A percentile compares a stretch with the other conserved stretches of the same genome.
phyloP scores from a whole-genome alignment of 2,888 invertebrate genomes.

The Crematogaster levior region DNA sequence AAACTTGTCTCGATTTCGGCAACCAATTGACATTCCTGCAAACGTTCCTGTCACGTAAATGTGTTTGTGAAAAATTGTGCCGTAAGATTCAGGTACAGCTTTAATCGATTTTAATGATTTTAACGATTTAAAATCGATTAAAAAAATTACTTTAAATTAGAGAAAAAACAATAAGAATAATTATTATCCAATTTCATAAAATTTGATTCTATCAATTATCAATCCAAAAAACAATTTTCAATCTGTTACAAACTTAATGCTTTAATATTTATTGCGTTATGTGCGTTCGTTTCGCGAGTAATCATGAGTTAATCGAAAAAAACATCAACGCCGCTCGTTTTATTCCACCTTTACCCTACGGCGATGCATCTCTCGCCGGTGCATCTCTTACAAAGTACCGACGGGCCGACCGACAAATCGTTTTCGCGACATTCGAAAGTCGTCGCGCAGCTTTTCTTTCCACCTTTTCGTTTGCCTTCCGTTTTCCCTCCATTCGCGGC shows the following conservation, averaged over 20 bases:
- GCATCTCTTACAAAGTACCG: conserved; percentile 20
- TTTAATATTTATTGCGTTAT: background rate
- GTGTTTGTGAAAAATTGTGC: background rate
- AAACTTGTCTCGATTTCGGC: conserved; percentile 35
- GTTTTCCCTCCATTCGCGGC: conserved; percentile 51
- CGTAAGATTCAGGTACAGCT: background rate
- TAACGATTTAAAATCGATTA: background rate
- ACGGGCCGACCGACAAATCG: conserved; percentile 17
- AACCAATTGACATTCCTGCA: background rate
- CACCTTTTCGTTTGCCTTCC: conserved; percentile 37
- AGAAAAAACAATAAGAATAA: background rate
- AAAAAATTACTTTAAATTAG: background rate
- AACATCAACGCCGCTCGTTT: conserved; percentile 16
- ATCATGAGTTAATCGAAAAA: conserved; percentile 27
- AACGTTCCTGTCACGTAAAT: background rate
- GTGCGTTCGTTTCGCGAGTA: background rate
- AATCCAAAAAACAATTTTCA: background rate
- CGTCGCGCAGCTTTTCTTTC: conserved; percentile 68
- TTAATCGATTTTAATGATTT: background rate
- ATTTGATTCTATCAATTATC: background rate
- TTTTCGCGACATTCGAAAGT: conserved; percentile 72
- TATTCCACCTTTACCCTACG: background rate
- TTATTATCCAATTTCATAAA: background rate
- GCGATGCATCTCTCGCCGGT: conserved; percentile 2
- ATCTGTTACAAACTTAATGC: background rate